Evolutionary conservation across 2,888 invertebrate species (phyloP).

Genomic region (Xylocampa areola): DNA sequence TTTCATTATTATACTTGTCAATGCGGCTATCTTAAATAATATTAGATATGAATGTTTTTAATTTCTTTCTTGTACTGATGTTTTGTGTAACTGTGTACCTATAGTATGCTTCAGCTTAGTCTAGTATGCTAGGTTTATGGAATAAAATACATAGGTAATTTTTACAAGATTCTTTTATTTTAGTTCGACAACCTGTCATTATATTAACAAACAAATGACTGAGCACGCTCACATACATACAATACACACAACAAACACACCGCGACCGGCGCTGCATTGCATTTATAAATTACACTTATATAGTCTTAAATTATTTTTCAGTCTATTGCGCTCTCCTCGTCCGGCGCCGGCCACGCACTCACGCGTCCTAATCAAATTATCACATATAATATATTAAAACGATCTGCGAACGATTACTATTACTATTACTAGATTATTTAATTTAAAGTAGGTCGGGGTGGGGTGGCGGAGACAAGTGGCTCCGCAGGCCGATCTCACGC

Average conservation of each 20-base stretch:
- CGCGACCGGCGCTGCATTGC: conserved; percentile 91
- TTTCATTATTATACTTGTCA: too few relatives aligned
- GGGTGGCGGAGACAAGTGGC: conserved; percentile 86
- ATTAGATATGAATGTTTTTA: too few relatives aligned
- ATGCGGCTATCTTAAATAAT: too few relatives aligned
- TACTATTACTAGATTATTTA: conserved; percentile 86
- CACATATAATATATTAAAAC: conserved; percentile 92
- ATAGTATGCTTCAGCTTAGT: conserved; percentile 3
- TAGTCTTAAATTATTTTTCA: conserved; percentile 90
- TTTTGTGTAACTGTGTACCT: neutral
- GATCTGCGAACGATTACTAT: conserved; percentile 89
- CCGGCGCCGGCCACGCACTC: conserved; percentile 89
- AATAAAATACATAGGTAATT: conserved; percentile 80
- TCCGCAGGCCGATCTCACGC: conserved; percentile 91
- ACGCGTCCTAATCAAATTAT: conserved; percentile 90
- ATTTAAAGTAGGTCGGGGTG: conserved; percentile 89
- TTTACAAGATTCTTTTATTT: conserved; percentile 90
- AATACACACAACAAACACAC: conserved; percentile 91
- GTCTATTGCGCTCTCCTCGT: conserved; percentile 90
- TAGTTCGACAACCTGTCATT: conserved; percentile 94
- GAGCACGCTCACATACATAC: conserved; percentile 91
- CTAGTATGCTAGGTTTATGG: conserved; percentile 35
- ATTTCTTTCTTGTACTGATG: neutral
- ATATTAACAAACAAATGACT: conserved; percentile 91
- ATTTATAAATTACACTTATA: conserved; percentile 91